Evolutionary conservation across 1,140 invertebrate genomes (phyloP).

Genomic region (Formica selysi): DNA sequence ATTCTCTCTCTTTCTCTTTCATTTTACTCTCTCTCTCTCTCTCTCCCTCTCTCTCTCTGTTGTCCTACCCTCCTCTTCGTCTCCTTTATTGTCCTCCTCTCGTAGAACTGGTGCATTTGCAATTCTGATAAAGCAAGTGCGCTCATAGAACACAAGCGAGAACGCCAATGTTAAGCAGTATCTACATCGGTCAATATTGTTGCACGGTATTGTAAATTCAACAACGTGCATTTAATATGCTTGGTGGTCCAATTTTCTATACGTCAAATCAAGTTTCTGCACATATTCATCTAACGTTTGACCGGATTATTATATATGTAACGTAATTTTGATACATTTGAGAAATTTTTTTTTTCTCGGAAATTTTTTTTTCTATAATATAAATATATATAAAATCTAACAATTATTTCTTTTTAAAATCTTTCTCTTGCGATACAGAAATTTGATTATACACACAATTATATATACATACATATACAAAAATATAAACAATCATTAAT

Average conservation of each 20-base stretch:
- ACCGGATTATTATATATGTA: not conserved
- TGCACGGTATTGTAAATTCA: constrained; percentile 22
- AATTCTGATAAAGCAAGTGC: constrained; percentile 55
- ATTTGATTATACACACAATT: not conserved
- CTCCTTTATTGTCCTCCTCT: not conserved
- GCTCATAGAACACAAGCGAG: constrained; percentile 30
- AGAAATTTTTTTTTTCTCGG: not conserved
- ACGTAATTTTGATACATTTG: not conserved
- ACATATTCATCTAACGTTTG: not conserved
- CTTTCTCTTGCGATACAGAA: not conserved
- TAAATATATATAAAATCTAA: not conserved
- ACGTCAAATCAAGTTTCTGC: not conserved
- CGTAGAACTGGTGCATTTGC: constrained; percentile 26
- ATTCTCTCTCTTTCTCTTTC: constrained; percentile 13
- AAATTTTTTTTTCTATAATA: too few species aligned
- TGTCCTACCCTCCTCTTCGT: not conserved
- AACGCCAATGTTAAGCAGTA: constrained; percentile 30
- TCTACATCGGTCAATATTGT: constrained; percentile 53
- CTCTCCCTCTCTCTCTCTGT: constrained; percentile 5
- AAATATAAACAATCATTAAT: not conserved
- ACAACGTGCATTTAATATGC: constrained; percentile 13
- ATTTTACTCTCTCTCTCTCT: not conserved
- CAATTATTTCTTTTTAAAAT: not conserved
- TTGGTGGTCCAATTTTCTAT: not conserved
- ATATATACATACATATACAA: too few species aligned